Percentiles rank a stretch among this genome's conserved stretches.
These are phyloP conservation scores for Eupeodes corollae DNA, from an alignment of 1,140 invertebrate genomes.

Conservation along the genomic window DNA sequence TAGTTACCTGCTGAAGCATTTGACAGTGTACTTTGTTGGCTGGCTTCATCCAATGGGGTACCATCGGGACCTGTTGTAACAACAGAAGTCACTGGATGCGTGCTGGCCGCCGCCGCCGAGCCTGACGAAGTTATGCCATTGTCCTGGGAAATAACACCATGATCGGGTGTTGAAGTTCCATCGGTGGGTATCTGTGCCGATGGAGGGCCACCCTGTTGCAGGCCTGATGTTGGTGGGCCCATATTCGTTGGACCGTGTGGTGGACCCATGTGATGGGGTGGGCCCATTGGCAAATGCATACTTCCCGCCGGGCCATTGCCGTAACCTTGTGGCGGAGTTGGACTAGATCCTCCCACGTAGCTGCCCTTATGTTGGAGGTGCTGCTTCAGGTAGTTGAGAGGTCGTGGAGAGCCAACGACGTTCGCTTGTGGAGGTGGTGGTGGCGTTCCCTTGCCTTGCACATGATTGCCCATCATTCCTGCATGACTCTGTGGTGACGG, in stretches of 20 bases:
- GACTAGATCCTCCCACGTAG: conserved; percentile 41
- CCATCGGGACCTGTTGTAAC: conserved; percentile 81
- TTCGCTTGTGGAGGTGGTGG: conserved; percentile 27
- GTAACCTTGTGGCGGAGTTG: conserved; percentile 48
- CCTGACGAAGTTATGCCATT: conserved; percentile 36
- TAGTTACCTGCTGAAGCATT: conserved; percentile 73
- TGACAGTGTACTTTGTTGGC: conserved; percentile 81
- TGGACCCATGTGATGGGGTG: conserved; percentile 47
- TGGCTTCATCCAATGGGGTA: conserved; percentile 74
- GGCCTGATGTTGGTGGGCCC: conserved; percentile 41
- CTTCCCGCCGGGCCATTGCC: conserved; percentile 38
- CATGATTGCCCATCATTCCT: conserved; percentile 28
- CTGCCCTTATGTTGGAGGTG: conserved; percentile 55
- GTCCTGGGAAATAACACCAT: conserved; percentile 28
- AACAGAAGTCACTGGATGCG: conserved; percentile 65
- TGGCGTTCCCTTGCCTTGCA: conserved; percentile 33
- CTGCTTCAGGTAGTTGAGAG: conserved; percentile 53
- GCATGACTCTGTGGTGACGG: conserved; percentile 34
- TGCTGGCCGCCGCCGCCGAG: conserved; percentile 38
- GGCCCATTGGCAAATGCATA: conserved; percentile 40
- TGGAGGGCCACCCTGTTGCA: conserved; percentile 9
- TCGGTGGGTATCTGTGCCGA: conserved; percentile 11
- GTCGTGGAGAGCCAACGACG: conserved; percentile 36
- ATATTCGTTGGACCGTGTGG: conserved; percentile 40
- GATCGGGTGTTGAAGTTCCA: conserved; percentile 28